Base-by-base conservation (phyloP, 2,113 vertebrate genomes). In the Phycodurus eques region DNA sequence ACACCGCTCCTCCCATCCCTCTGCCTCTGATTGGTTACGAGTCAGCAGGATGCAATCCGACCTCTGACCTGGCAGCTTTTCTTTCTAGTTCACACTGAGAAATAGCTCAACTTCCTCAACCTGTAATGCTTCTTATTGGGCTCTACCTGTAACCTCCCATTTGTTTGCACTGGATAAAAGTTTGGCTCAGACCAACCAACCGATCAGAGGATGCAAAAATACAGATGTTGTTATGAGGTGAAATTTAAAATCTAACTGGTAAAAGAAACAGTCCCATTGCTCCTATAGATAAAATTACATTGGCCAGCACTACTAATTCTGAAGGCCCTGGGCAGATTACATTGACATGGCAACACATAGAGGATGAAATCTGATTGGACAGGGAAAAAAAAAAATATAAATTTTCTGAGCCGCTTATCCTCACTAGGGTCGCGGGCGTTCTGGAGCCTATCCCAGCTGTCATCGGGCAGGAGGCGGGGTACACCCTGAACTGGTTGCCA, bases 11-110 rank as follows among this genome's bases (percentile, higher is more conserved):
- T 13, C 66, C 69, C 82, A 78, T 67, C 61, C 78, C 22, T 71
- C 51, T 78, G 72, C 87, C 82, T 80, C 85, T 90, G 87, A 92
- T 90, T 91, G 90, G 90, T 80, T 65, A 78, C 69, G 80, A 89
- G 88, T 91, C 90, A 88, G 91, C 86, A 73, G 88, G 88, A 92
- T 85, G 78, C 86, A 77, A 81, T 79, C 85, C 79, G 82, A 78
- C 83, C 85, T 88, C 83, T 92, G 90, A 92, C 89, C 91, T 68
- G 43, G 22, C 64, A 77, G 79, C 60, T 78, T 82, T 72, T 73
- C 61, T 62, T 76, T 77, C 68, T 51, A 14, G n/a, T 60, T 60
- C 57, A 31, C 31, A 8, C 27, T 60, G 27, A 33, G 39, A 66
- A 47, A 46, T 66, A 8, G 22, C 70, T 82, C 46, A 67, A 64